These are phyloP conservation scores for Gila robusta DNA, from an alignment of 2,797 vertebrate genomes.

Conservation along the genomic window DNA sequence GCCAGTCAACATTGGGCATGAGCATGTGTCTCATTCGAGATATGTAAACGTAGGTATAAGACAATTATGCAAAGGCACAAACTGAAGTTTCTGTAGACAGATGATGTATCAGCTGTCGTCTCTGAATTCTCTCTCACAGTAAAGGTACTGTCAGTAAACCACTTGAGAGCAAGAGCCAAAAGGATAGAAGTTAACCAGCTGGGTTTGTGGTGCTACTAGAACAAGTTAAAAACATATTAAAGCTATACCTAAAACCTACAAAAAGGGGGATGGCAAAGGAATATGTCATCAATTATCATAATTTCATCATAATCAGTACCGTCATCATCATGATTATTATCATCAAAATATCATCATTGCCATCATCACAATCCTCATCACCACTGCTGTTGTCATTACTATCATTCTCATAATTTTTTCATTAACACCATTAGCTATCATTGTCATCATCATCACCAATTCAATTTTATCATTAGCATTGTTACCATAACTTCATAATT, in stretches of 20 bases:
- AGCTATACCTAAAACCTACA: not conserved
- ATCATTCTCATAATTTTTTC: not conserved
- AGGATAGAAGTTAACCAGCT: not conserved
- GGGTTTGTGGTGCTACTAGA: not conserved
- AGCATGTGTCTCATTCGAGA: constrained; percentile 5
- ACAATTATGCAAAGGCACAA: constrained; percentile 44
- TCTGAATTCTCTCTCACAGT: constrained; percentile 7
- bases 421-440: not conserved
- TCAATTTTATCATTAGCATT: not conserved
- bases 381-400: not conserved
- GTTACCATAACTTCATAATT: not conserved
- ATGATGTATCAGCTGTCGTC: constrained; percentile 18
- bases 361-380: not conserved
- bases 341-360: not conserved
- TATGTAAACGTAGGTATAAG: constrained; percentile 29
- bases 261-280: not conserved
- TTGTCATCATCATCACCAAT: not conserved
- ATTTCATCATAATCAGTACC: not conserved
- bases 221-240: not conserved
- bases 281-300: no score
- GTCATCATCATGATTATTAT: not conserved
- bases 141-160: constrained; percentile 8
- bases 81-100: not conserved
- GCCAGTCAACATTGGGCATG: not conserved
- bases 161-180: not conserved